A percentile compares a stretch with the other conserved stretches of the same genome.
Evolutionary conservation across 2,113 vertebrate species (phyloP).

Genomic region (Clupea harengus): DNA sequence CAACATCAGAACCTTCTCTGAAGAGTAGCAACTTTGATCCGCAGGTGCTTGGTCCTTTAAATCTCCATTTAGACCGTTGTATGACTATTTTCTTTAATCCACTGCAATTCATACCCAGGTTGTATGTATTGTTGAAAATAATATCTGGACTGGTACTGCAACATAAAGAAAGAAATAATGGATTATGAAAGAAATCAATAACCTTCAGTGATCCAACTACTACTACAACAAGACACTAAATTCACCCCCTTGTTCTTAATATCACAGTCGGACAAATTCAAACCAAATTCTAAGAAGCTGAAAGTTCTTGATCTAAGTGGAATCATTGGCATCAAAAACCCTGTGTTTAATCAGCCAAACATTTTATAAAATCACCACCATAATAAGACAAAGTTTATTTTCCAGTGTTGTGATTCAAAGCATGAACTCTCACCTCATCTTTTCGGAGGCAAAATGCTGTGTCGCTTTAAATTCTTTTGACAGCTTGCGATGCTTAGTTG

Average conservation of each 20-base stretch:
- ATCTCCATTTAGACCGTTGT: too few relatives aligned
- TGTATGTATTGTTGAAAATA: not conserved
- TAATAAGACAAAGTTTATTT: not conserved
- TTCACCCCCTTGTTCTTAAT: not conserved
- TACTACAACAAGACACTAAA: too few relatives aligned
- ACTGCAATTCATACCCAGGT: not conserved
- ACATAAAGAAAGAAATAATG: too few relatives aligned
- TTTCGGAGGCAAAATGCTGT: not conserved
- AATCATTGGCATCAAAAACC: not conserved
- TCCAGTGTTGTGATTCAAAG: not conserved
- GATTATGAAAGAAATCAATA: too few relatives aligned
- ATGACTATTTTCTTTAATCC: not conserved
- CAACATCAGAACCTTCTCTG: not conserved
- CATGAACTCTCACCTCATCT: not conserved
- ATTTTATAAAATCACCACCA: not conserved
- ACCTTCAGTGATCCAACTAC: too few relatives aligned
- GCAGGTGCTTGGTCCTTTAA: not conserved
- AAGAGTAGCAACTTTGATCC: not conserved
- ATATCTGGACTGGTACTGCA: too few relatives aligned
- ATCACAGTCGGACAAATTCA: not conserved
- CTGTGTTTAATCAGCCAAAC: not conserved
- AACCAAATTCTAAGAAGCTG: not conserved
- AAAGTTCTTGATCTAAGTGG: not conserved
- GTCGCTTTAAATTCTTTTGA: constrained; percentile 4
- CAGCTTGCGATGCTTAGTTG: not conserved